Evolutionary conservation across 2,888 invertebrate genomes (phyloP).

Genomic region (Acanthosepion esculentum): DNA sequence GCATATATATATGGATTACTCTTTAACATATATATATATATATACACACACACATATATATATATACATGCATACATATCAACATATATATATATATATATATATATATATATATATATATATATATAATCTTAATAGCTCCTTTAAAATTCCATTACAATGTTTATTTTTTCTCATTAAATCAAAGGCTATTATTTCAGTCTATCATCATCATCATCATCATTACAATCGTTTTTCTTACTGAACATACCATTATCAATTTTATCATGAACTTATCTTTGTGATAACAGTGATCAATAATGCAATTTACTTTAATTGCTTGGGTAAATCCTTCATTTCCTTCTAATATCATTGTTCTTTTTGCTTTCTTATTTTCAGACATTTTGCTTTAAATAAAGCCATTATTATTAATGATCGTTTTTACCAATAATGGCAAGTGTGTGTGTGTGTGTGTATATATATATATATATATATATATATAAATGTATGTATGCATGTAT

Average conservation of each 20-base stretch:
- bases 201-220: background rate
- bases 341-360: background rate
- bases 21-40: background rate
- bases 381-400: background rate
- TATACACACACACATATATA: background rate
- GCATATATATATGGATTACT: too few relatives aligned
- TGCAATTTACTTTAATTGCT: constrained; percentile 15
- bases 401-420: background rate
- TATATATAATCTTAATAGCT: background rate
- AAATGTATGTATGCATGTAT: background rate
- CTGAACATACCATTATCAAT: too few relatives aligned
- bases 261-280: background rate
- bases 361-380: background rate
- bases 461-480: background rate
- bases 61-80: background rate
- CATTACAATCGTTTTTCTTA: background rate
- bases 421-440: background rate
- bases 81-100: background rate
- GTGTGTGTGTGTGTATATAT: background rate
- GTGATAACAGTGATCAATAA: background rate
- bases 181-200: background rate
- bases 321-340: background rate
- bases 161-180: constrained; percentile 13
- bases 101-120: background rate
- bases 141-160: background rate